Evolutionary conservation across 2,888 invertebrate species (phyloP), one percentile per base, ranked within the genome.

Genomic region (Mimumesa dahlbomi): DNA sequence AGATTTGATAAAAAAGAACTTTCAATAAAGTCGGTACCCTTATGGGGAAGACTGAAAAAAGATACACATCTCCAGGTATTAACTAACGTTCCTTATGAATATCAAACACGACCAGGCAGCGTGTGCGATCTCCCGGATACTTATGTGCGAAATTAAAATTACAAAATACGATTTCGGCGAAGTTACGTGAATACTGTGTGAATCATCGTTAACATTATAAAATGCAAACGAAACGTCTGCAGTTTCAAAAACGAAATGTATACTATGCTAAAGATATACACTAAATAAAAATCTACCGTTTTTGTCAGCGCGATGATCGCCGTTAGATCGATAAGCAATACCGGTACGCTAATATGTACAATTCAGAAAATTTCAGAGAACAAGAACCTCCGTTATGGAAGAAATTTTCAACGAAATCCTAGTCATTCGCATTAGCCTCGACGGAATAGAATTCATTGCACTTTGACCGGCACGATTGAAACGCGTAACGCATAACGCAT

Each of bases 231-330:
- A 40, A 11, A 50, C 14, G 18, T n/a, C n/a, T n/a, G n/a, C n/a
- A n/a, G n/a, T n/a, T n/a, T n/a, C n/a, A n/a, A n/a, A n/a, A n/a
- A n/a, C n/a, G n/a, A n/a, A n/a, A n/a, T n/a, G n/a, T 29, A 43
- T 31, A 49, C 14, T 14, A 29, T 48, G 25, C 16, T 7, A n/a
- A n/a, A n/a, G n/a, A n/a, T 34, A 11, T 19, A 31, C 25, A 13
- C 19, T 13, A 4, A 29, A 48, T 29, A 38, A 50, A 14, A 25
- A 42, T 42, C 9, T 38, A 25, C 34, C 67, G 50, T 62, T 34
- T 69, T 61, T 69, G 69, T 61, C 69, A 67, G 61, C 18, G 38
- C 61, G 69, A 67, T 67, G 49, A 61, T 48, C 69, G 49, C 61
- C 46, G 54, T 13, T 21, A 11, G 40, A 40, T 34, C 16, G 25